Percentiles rank a stretch among this genome's conserved stretches.
These are phyloP conservation scores for Clanis bilineata DNA, from an alignment of 2,888 invertebrate species.

Conservation along the genomic window DNA sequence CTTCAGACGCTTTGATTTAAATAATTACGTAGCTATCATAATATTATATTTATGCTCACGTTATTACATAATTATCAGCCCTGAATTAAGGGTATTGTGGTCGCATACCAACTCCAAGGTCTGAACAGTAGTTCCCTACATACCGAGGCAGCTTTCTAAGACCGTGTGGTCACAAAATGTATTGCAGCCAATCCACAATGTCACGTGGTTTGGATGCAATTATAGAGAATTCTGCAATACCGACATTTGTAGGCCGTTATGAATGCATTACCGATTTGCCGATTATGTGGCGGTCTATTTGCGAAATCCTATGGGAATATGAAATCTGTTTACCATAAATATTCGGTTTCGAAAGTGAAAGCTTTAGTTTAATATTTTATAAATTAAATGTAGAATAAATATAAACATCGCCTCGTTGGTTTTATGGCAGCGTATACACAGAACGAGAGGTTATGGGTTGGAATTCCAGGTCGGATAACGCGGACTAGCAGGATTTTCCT, in stretches of 20 bases:
- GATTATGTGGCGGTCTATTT: not conserved
- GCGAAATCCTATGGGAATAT: not conserved
- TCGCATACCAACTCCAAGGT: constrained; percentile 8
- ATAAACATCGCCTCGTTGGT: no score
- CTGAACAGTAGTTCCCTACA: not conserved
- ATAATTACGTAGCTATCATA: not conserved
- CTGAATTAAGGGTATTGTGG: not conserved
- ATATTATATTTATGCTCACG: not conserved
- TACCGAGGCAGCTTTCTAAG: constrained; percentile 9
- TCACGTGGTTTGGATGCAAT: constrained; percentile 8
- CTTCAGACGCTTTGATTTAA: no score
- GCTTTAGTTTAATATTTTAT: no score
- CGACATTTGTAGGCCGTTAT: not conserved
- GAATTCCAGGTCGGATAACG: no score
- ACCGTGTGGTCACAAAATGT: constrained; percentile 4
- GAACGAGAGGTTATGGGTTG: no score
- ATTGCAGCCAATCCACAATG: constrained; percentile 5
- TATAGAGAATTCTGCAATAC: constrained; percentile 7
- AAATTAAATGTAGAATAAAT: no score
- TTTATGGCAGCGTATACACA: no score
- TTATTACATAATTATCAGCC: not conserved
- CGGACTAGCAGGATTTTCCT: no score
- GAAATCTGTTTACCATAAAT: not conserved
- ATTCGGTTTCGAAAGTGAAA: not conserved
- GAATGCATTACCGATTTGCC: not conserved